A percentile compares a stretch with the other conserved stretches of the same genome.
phyloP scores from a whole-genome alignment of 1,140 invertebrate genomes.

The Apis dorsata region DNA sequence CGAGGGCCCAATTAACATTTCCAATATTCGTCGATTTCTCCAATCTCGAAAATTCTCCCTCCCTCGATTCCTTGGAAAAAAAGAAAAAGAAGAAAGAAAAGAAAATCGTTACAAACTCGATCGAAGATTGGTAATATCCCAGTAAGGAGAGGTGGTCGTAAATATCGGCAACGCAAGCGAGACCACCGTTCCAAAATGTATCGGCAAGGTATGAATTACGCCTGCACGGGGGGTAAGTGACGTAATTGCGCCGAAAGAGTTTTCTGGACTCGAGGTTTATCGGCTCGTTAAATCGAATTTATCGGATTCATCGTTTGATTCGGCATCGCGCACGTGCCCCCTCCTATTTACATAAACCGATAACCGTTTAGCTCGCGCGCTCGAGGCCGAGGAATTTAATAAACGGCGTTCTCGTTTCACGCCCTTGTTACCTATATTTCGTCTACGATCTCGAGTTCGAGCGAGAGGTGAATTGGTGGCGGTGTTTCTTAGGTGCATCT shows the following conservation, averaged over 20 bases:
- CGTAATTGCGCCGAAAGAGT: slow-evolving; percentile 31
- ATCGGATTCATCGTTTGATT: slow-evolving; percentile 37
- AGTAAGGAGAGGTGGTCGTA: slow-evolving; percentile 39
- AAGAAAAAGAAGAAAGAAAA: too few species aligned
- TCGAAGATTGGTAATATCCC: background rate
- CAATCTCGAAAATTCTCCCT: too few species aligned
- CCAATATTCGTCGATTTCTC: too few species aligned
- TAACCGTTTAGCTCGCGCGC: slow-evolving; percentile 10
- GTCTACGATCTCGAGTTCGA: too few species aligned
- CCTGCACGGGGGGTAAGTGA: background rate
- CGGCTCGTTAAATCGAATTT: slow-evolving; percentile 43
- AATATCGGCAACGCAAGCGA: slow-evolving; percentile 26
- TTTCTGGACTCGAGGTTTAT: slow-evolving; percentile 9
- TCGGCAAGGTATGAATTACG: slow-evolving; percentile 20
- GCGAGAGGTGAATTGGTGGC: too few species aligned
- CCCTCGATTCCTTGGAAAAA: too few species aligned
- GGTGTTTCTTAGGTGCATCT: too few species aligned
- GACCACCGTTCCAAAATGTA: slow-evolving; percentile 11
- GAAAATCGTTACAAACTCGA: too few species aligned
- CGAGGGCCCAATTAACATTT: too few species aligned
- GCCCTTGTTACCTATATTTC: slow-evolving; percentile 17
- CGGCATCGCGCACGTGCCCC: background rate
- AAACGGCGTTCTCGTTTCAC: slow-evolving; percentile 23
- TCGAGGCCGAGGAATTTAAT: slow-evolving; percentile 13
- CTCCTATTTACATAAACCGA: slow-evolving; percentile 32